Evolutionary conservation across 2,888 invertebrate species (phyloP).

Genomic region (Alviniconcha strummeri): DNA sequence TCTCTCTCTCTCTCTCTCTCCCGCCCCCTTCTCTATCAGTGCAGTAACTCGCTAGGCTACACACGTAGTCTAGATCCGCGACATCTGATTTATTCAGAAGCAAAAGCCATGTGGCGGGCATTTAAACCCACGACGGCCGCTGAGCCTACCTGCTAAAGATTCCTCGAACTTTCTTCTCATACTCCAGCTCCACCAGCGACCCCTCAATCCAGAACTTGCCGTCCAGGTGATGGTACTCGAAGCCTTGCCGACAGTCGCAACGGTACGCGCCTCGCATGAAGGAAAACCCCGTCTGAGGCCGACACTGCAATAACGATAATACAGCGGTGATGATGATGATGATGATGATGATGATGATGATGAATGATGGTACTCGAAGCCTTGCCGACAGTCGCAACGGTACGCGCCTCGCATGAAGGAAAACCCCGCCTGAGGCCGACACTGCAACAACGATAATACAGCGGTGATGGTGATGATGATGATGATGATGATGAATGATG

Average conservation of each 20-base stretch:
- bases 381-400: constrained; percentile 96
- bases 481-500: no score
- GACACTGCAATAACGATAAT: constrained; percentile 81
- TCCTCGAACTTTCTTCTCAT: constrained; percentile 82
- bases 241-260: constrained; percentile 96
- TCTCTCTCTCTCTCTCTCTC: neutral
- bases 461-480: no score
- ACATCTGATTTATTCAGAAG: no score
- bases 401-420: constrained; percentile 95
- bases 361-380: constrained; percentile 82
- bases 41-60: neutral
- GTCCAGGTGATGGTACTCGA: constrained; percentile 96
- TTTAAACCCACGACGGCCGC: no score
- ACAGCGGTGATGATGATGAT: no score
- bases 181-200: constrained; percentile 95
- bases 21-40: neutral
- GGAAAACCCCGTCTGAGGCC: constrained; percentile 92
- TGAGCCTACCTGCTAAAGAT: constrained; percentile 52
- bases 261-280: constrained; percentile 96
- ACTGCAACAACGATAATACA: constrained; percentile 77
- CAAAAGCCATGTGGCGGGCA: no score
- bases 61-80: no score
- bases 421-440: constrained; percentile 93
- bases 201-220: constrained; percentile 81
- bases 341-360: no score